Conservation (phyloP, 2,888 invertebrate species). For the Oligia fasciuncula region DNA sequence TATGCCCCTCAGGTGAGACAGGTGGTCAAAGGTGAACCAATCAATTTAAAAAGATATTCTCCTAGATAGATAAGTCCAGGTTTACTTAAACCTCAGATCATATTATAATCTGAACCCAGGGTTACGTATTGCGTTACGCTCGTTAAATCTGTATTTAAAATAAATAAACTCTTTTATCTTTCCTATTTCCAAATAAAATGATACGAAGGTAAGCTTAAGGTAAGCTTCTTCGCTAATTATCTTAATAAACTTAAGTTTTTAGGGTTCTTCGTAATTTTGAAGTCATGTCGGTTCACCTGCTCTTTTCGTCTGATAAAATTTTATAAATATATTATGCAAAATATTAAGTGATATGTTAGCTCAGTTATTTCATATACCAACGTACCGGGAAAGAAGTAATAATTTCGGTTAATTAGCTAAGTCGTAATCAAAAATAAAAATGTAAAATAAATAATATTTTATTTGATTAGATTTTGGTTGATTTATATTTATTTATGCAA, state of each 20-base stretch:
- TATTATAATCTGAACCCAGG: neutral
- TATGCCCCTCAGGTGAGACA: neutral
- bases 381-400: neutral
- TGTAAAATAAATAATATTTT: neutral
- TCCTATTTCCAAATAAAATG: conserved; percentile 24
- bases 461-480: too few species aligned
- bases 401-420: neutral
- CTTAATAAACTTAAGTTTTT: conserved; percentile 50
- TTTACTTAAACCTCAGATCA: neutral
- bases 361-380: neutral
- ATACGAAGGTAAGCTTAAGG: conserved; percentile 11
- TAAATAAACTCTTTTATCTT: conserved; percentile 13
- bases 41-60: neutral
- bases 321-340: conserved; percentile 51
- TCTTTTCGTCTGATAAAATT: conserved; percentile 25
- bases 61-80: neutral
- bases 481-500: neutral
- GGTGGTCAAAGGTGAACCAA: neutral
- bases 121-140: neutral
- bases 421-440: neutral
- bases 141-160: neutral
- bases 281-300: conserved; percentile 39
- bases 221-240: conserved; percentile 29
- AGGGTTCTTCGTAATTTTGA: conserved; percentile 1
- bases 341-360: conserved; percentile 21